Conservation (phyloP, 2,113 vertebrate genomes). For the Oryzias melastigma region DNA sequence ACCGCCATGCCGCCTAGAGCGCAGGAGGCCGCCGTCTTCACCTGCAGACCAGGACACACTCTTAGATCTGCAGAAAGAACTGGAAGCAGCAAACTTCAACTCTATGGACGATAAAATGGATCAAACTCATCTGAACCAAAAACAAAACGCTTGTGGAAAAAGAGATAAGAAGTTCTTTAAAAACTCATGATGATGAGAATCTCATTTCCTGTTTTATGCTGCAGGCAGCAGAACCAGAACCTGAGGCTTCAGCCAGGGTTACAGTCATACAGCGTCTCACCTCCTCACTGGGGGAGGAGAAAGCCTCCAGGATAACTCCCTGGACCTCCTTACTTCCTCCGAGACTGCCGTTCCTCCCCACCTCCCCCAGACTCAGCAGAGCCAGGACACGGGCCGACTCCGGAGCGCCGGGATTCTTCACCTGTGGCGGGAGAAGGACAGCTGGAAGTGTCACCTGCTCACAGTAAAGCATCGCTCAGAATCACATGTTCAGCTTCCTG, state of each 20-base stretch:
- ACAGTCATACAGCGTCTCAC: constrained; percentile 8
- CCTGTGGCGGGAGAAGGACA: constrained; percentile 42
- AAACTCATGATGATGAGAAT: too few relatives aligned
- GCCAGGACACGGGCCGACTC: constrained; percentile 83
- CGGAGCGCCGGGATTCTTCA: constrained; percentile 77
- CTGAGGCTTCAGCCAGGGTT: too few relatives aligned
- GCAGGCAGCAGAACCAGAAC: too few relatives aligned
- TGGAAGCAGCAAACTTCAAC: too few relatives aligned
- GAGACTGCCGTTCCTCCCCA: constrained; percentile 82
- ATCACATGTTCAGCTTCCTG: not conserved
- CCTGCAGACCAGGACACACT: constrained; percentile 35
- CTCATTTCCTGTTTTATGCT: too few relatives aligned
- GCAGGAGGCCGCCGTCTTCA: constrained; percentile 87
- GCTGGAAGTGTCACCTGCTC: not conserved
- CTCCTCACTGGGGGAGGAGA: constrained; percentile 86
- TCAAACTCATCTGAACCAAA: too few relatives aligned
- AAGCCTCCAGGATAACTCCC: constrained; percentile 85
- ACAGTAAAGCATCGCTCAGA: too few relatives aligned
- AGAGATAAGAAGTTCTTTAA: too few relatives aligned
- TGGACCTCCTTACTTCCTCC: constrained; percentile 86
- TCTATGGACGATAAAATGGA: too few relatives aligned
- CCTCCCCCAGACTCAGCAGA: constrained; percentile 87
- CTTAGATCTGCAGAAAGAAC: too few relatives aligned
- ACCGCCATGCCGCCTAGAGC: constrained; percentile 86
- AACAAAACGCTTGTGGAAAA: too few relatives aligned